These are phyloP conservation scores for Lycia hirtaria DNA, from an alignment of 2,888 invertebrate species.

Conservation along the genomic window DNA sequence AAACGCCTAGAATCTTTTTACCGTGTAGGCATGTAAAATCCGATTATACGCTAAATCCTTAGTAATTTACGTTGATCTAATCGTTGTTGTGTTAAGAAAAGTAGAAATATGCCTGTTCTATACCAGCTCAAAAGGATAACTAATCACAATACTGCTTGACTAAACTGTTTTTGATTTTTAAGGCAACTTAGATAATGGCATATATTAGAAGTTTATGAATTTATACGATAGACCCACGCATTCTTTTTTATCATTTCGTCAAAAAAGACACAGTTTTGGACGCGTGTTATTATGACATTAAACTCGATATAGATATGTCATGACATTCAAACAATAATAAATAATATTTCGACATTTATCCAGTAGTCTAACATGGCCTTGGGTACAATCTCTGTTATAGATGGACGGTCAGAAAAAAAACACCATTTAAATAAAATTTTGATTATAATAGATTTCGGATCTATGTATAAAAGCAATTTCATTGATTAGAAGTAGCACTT, in stretches of 20 bases:
- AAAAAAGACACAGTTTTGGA: conserved; percentile 10
- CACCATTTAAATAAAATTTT: background rate
- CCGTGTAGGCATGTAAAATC: too few species aligned
- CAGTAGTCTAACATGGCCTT: conserved; percentile 49
- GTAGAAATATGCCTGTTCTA: too few species aligned
- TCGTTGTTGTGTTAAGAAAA: too few species aligned
- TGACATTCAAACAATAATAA: conserved; percentile 55
- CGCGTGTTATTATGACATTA: conserved; percentile 40
- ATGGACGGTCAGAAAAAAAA: conserved; percentile 39
- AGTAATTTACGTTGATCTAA: too few species aligned
- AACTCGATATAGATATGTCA: conserved; percentile 39
- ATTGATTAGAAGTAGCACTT: background rate
- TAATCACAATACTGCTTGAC: too few species aligned
- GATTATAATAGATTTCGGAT: background rate
- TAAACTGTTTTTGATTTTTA: too few species aligned
- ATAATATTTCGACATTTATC: conserved; percentile 53
- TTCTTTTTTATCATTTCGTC: background rate
- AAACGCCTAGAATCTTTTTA: too few species aligned
- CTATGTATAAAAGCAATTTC: background rate
- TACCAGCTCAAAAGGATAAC: too few species aligned
- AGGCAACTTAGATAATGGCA: too few species aligned
- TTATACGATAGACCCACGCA: conserved; percentile 11
- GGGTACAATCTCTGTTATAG: conserved; percentile 44
- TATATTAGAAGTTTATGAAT: background rate
- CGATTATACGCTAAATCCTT: too few species aligned